These are phyloP conservation scores for Zygogramma bicolorata DNA, from an alignment of 2,888 invertebrate genomes.

Conservation along the genomic window DNA sequence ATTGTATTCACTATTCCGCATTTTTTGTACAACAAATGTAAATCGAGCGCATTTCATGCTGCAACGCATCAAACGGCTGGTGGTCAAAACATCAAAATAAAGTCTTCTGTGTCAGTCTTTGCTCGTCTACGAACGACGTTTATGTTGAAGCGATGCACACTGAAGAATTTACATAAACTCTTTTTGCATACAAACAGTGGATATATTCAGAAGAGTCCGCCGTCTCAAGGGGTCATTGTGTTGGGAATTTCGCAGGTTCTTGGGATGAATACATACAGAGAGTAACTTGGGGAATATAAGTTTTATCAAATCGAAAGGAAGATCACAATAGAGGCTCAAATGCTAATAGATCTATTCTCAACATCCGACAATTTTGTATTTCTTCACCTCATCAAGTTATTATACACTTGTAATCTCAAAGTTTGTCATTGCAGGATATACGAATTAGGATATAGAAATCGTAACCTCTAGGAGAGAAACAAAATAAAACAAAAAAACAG, in stretches of 20 bases:
- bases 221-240: background rate
- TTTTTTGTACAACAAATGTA: conserved; percentile 53
- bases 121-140: conserved; percentile 43
- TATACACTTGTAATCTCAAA: too few species aligned
- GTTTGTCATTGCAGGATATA: too few species aligned
- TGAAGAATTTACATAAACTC: conserved; percentile 43
- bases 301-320: too few species aligned
- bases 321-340: too few species aligned
- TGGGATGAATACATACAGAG: background rate
- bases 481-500: too few species aligned
- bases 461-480: too few species aligned
- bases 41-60: conserved; percentile 42
- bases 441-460: too few species aligned
- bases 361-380: too few species aligned
- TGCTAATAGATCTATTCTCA: too few species aligned
- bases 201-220: conserved; percentile 32
- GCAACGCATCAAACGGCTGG: conserved; percentile 46
- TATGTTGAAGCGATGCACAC: conserved; percentile 41
- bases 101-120: conserved; percentile 54
- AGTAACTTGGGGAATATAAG: too few species aligned
- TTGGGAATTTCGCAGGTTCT: background rate
- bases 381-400: too few species aligned
- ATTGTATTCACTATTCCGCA: conserved; percentile 50
- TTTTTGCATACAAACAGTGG: conserved; percentile 48
- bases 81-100: conserved; percentile 58